phyloP scores from a whole-genome alignment of 2,113 vertebrate species.

The Hyaena hyaena region DNA sequence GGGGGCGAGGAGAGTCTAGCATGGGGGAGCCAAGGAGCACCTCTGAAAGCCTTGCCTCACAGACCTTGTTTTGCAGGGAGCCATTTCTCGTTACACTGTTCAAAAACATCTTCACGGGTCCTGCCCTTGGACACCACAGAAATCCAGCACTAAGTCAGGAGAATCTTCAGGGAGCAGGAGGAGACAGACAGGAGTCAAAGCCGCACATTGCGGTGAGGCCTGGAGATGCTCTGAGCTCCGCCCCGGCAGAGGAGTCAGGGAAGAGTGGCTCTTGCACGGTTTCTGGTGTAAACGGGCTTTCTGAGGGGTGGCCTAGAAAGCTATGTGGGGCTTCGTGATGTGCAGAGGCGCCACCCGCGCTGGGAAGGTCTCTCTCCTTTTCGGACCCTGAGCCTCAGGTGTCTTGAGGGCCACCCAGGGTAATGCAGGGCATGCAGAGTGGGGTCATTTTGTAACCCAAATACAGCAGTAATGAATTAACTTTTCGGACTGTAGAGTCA shows the following conservation, averaged over 20 bases:
- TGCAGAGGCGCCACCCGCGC: accelerated
- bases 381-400: not conserved
- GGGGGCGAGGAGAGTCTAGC: not conserved
- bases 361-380: not conserved
- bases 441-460: constrained; percentile 17
- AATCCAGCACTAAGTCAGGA: not conserved
- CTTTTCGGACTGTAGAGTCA: not conserved
- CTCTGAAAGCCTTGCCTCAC: not conserved
- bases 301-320: not conserved
- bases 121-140: constrained; percentile 35
- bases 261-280: not conserved
- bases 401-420: not conserved
- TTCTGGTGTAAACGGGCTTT: not conserved
- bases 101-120: not conserved
- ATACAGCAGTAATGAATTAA: constrained; percentile 24
- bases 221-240: not conserved
- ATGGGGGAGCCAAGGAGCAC: not conserved
- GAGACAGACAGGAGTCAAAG: not conserved
- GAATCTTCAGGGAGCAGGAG: not conserved
- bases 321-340: not conserved
- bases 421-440: not conserved
- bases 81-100: not conserved
- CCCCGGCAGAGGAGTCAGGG: not conserved
- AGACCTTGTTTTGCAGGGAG: not conserved
- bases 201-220: not conserved